phyloP scores from a whole-genome alignment of 2,797 vertebrate genomes.

The Fratercula arctica region DNA sequence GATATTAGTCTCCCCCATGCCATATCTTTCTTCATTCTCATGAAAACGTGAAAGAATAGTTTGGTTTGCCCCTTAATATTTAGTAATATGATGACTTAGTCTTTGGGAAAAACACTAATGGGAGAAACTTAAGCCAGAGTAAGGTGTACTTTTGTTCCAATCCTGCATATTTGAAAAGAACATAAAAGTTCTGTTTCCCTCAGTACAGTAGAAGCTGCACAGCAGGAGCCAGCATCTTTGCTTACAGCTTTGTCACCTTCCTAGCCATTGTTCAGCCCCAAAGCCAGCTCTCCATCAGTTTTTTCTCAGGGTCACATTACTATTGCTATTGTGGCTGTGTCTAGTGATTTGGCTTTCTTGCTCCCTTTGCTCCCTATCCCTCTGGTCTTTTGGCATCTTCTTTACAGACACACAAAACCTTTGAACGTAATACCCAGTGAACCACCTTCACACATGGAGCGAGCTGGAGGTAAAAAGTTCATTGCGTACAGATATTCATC shows the following conservation, averaged over 20 bases:
- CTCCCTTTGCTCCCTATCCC: neutral
- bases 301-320: neutral
- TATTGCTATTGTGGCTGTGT: neutral
- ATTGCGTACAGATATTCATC: neutral
- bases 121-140: neutral
- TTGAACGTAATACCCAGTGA: neutral
- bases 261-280: neutral
- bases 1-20: neutral
- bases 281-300: neutral
- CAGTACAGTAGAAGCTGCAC: neutral
- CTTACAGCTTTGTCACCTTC: neutral
- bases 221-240: neutral
- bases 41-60: neutral
- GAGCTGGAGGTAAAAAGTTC: neutral
- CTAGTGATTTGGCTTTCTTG: neutral
- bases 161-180: neutral
- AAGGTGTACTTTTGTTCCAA: neutral
- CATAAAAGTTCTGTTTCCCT: neutral
- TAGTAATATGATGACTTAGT: neutral
- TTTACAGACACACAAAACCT: neutral
- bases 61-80: neutral
- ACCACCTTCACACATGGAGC: neutral
- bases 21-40: neutral
- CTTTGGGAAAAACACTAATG: neutral
- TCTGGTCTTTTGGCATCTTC: neutral